Conservation (phyloP, 2,888 invertebrate genomes). For the Dolichomitus sp. region DNA sequence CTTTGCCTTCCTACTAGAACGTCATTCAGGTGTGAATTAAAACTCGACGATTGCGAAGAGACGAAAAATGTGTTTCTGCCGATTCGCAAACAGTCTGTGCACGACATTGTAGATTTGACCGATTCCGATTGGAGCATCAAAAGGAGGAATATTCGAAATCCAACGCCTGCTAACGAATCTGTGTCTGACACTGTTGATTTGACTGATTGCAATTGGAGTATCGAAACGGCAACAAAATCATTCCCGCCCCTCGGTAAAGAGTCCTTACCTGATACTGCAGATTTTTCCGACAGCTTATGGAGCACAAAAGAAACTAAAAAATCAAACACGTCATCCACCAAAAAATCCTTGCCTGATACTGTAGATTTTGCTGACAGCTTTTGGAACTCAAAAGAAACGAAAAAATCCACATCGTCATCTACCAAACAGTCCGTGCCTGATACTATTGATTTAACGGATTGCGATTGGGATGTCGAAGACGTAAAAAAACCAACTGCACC, state of each 20-base stretch:
- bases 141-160: background rate
- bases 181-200: background rate
- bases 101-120: background rate
- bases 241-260: background rate
- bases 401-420: background rate
- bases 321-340: background rate
- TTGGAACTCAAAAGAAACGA: background rate
- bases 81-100: background rate
- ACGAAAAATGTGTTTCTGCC: background rate
- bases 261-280: background rate
- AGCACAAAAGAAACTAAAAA: background rate
- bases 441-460: background rate
- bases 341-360: background rate
- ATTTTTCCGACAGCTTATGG: slow-evolving; percentile 19
- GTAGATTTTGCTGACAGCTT: background rate
- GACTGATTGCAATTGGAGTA: background rate
- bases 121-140: background rate
- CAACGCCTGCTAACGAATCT: background rate
- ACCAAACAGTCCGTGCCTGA: background rate
- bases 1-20: background rate
- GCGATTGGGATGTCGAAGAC: background rate
- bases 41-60: slow-evolving; percentile 6
- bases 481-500: background rate
- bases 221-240: background rate
- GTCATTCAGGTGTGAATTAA: slow-evolving; percentile 2